A percentile compares a stretch with the other conserved stretches of the same genome.
These are phyloP conservation scores for Schlechtendalia chinensis DNA, from an alignment of 1,140 invertebrate species.

Conservation along the genomic window DNA sequence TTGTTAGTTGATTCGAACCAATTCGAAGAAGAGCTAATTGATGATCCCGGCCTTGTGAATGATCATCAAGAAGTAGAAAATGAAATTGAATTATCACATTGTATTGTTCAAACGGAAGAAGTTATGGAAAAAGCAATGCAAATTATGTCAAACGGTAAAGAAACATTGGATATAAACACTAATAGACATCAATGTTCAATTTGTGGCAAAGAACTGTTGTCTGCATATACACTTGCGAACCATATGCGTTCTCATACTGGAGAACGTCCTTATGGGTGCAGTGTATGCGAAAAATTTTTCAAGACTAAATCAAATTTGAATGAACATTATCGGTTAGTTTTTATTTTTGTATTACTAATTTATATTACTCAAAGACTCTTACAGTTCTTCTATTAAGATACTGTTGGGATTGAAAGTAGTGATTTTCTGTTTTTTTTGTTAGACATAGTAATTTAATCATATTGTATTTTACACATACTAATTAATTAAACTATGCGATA, in stretches of 20 bases:
- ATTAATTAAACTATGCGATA: too few relatives aligned
- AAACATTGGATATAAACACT: not conserved
- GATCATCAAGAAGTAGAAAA: constrained; percentile 36
- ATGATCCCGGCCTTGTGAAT: not conserved
- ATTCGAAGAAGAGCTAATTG: constrained; percentile 32
- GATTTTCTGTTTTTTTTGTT: too few relatives aligned
- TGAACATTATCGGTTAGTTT: constrained; percentile 43
- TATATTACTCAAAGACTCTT: too few relatives aligned
- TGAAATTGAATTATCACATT: constrained; percentile 33
- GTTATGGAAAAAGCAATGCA: not conserved
- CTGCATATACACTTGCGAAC: constrained; percentile 35
- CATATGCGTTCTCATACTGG: constrained; percentile 42
- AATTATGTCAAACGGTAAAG: not conserved
- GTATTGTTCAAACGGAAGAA: constrained; percentile 38
- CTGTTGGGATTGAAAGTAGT: too few relatives aligned
- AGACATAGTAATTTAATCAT: too few relatives aligned
- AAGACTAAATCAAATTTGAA: constrained; percentile 43
- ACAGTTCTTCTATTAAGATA: too few relatives aligned
- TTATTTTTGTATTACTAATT: not conserved
- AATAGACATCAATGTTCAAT: constrained; percentile 28
- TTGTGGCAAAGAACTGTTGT: constrained; percentile 42
- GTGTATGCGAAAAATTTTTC: constrained; percentile 45
- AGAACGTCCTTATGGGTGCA: constrained; percentile 41
- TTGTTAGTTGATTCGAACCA: constrained; percentile 24
- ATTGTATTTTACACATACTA: too few relatives aligned